These are phyloP conservation scores for Cinclus mexicanus DNA, from an alignment of 2,113 vertebrate species.

Conservation along the genomic window DNA sequence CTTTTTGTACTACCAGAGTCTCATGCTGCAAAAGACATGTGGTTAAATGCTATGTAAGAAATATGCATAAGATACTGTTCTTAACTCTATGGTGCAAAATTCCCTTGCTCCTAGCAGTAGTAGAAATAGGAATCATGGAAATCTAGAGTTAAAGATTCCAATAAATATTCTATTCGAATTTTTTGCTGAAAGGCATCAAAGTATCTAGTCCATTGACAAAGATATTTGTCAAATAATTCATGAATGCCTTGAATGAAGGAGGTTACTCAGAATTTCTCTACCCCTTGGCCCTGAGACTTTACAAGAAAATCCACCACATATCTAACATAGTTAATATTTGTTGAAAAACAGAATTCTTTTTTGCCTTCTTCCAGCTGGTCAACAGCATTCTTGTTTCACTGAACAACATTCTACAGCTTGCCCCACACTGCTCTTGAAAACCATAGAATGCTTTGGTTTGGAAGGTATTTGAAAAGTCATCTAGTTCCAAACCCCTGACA, in stretches of 20 bases:
- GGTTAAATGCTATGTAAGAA: not conserved
- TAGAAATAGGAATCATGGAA: not conserved
- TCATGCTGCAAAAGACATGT: not conserved
- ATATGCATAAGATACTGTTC: not conserved
- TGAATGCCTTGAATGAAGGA: not conserved
- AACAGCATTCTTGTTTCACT: not conserved
- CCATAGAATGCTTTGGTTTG: not conserved
- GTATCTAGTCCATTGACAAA: not conserved
- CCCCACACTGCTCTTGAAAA: accelerated
- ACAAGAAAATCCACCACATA: not conserved
- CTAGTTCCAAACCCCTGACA: not conserved
- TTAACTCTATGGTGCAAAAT: not conserved
- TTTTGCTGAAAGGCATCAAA: not conserved
- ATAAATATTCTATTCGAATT: not conserved
- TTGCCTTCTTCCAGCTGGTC: not conserved
- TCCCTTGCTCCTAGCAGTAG: not conserved
- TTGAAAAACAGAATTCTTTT: not conserved
- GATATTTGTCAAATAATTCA: not conserved
- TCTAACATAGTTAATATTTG: not conserved
- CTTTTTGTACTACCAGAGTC: not conserved
- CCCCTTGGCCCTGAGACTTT: not conserved
- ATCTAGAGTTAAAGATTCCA: not conserved
- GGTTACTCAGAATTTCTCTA: not conserved
- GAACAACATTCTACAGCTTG: not conserved
- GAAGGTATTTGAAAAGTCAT: not conserved